A percentile compares a stretch with the other conserved stretches of the same genome.
These are phyloP conservation scores for Acromyrmex echinatior DNA, from an alignment of 1,140 invertebrate species.

Conservation along the genomic window DNA sequence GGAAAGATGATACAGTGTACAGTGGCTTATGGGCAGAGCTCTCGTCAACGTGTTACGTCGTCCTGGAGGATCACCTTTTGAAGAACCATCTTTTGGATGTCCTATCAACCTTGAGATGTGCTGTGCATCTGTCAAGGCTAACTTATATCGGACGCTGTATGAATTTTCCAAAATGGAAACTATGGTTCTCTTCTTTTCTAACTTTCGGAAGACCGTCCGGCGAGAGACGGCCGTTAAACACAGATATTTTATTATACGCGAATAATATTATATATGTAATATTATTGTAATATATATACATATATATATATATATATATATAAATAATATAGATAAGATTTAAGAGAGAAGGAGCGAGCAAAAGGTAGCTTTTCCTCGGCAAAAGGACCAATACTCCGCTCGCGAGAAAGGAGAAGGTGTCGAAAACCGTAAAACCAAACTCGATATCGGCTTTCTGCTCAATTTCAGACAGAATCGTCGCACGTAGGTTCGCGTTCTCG, in stretches of 20 bases:
- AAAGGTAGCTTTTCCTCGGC: constrained; percentile 67
- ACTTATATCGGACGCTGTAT: constrained; percentile 51
- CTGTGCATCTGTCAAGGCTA: constrained; percentile 68
- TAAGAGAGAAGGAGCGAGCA: constrained; percentile 64
- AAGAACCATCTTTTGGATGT: background rate
- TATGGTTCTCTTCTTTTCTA: constrained; percentile 78
- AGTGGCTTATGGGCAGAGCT: constrained; percentile 30
- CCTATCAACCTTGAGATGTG: constrained; percentile 52
- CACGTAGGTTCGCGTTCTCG: constrained; percentile 23
- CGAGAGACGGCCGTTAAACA: constrained; percentile 71
- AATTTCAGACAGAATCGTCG: constrained; percentile 66
- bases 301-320: constrained; percentile 67
- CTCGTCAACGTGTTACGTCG: background rate
- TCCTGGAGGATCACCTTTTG: background rate
- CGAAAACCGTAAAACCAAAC: constrained; percentile 75
- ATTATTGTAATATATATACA: constrained; percentile 86
- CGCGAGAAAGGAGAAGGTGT: constrained; percentile 33
- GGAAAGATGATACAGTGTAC: constrained; percentile 3
- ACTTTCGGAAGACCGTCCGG: constrained; percentile 71
- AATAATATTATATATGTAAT: constrained; percentile 76
- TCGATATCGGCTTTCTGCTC: constrained; percentile 78
- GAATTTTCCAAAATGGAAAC: constrained; percentile 76
- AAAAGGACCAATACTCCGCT: constrained; percentile 77
- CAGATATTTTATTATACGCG: constrained; percentile 86
- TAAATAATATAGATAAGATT: constrained; percentile 36